Evolutionary conservation across 2,113 vertebrate genomes (phyloP).

Genomic region (Odontophorus gujanensis): DNA sequence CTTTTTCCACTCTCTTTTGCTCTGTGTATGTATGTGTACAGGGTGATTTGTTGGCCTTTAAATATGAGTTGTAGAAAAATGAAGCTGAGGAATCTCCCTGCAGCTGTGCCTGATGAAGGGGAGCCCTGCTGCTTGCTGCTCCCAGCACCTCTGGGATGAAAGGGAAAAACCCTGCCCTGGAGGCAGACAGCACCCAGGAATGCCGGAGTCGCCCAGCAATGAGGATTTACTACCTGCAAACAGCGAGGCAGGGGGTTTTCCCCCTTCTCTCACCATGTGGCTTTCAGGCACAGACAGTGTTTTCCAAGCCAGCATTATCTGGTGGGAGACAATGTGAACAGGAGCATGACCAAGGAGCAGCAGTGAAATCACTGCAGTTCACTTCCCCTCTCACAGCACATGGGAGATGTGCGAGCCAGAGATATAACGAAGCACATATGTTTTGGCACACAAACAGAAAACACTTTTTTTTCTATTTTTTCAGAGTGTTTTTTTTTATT

Average conservation of each 20-base stretch:
- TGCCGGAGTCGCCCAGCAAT: not conserved
- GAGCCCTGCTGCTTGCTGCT: not conserved
- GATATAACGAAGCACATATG: not conserved
- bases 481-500: not conserved
- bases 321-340: not conserved
- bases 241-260: not conserved
- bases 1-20: not conserved
- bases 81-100: not conserved
- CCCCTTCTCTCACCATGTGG: not conserved
- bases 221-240: not conserved
- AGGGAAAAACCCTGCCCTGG: not conserved
- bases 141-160: not conserved
- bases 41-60: not conserved
- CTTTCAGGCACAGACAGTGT: not conserved
- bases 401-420: not conserved
- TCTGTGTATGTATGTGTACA: too few relatives aligned
- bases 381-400: not conserved
- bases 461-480: not conserved
- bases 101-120: not conserved
- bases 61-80: not conserved
- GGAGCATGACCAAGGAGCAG: not conserved
- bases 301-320: not conserved
- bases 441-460: not conserved
- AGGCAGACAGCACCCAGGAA: not conserved
- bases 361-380: not conserved